A percentile compares a stretch with the other conserved stretches of the same genome.
These are phyloP conservation scores for Turdus rufiventris DNA, from an alignment of 2,113 vertebrate genomes.

Conservation along the genomic window DNA sequence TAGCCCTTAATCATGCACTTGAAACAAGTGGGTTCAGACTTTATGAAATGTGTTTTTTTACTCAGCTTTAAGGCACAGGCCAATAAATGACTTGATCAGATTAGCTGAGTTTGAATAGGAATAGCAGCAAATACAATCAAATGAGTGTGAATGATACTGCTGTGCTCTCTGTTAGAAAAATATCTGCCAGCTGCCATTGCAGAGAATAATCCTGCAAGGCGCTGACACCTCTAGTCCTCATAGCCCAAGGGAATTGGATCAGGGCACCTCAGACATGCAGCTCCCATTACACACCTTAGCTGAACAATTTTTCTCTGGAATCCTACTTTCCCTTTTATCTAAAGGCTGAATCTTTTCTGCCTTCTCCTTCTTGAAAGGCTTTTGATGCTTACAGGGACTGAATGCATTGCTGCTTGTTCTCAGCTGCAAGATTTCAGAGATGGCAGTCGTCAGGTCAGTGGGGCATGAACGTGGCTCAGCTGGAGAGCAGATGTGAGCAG, in stretches of 20 bases:
- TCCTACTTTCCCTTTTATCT: constrained; percentile 6
- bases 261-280: not conserved
- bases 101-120: constrained; percentile 54
- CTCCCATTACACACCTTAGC: constrained; percentile 9
- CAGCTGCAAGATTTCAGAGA: constrained; percentile 44
- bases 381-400: not conserved
- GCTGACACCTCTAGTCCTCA: not conserved
- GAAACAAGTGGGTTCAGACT: constrained; percentile 26
- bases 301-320: constrained; percentile 1
- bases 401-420: constrained; percentile 19
- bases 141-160: constrained; percentile 18
- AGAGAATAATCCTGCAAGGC: constrained; percentile 1
- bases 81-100: constrained; percentile 50
- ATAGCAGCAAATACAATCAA: constrained; percentile 30
- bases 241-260: not conserved
- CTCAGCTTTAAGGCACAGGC: constrained; percentile 50
- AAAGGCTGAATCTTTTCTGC: not conserved
- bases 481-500: constrained; percentile 60
- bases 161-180: constrained; percentile 15
- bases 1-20: not conserved
- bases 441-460: constrained; percentile 46
- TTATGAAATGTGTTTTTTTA: constrained; percentile 54
- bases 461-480: constrained; percentile 46
- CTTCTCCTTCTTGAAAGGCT: constrained; percentile 13
- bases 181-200: constrained; percentile 9